phyloP scores from a whole-genome alignment of 2,113 vertebrate genomes.

The Grus americana region DNA sequence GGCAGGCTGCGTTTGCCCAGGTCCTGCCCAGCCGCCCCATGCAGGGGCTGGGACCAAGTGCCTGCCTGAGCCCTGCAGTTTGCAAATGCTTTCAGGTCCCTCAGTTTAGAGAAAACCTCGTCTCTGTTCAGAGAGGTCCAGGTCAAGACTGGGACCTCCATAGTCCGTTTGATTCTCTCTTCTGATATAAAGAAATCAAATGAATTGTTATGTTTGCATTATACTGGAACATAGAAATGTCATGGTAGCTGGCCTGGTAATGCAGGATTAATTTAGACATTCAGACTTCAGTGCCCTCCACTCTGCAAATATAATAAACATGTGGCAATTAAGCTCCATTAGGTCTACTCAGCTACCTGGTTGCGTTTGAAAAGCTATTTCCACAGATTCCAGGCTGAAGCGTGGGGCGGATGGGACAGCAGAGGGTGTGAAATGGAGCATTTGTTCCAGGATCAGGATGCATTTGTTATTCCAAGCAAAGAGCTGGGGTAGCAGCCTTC shows the following conservation, averaged over 20 bases:
- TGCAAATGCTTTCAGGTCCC: not conserved
- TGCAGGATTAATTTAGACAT: slow-evolving; percentile 38
- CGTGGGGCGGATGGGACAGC: not conserved
- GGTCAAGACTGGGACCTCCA: not conserved
- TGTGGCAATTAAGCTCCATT: slow-evolving; percentile 34
- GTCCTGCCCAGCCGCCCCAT: not conserved
- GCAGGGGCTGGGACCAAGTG: not conserved
- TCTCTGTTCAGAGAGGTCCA: not conserved
- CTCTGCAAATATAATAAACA: slow-evolving; percentile 30
- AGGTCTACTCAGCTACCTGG: slow-evolving; percentile 23
- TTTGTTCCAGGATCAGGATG: not conserved
- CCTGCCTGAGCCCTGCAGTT: not conserved
- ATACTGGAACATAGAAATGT: slow-evolving; percentile 18
- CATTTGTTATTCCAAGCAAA: not conserved
- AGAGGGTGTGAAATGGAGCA: not conserved
- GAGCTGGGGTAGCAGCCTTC: not conserved
- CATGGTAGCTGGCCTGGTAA: slow-evolving; percentile 14
- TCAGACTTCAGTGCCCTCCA: slow-evolving; percentile 4
- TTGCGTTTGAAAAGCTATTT: not conserved
- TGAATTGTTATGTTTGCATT: not conserved
- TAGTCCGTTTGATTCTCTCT: not conserved
- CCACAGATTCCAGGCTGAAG: not conserved
- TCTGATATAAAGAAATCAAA: slow-evolving; percentile 16
- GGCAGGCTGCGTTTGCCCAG: not conserved
- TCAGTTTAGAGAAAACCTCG: not conserved